Base-by-base conservation (phyloP, 2,888 invertebrate species). In the Hybos culiciformis region DNA sequence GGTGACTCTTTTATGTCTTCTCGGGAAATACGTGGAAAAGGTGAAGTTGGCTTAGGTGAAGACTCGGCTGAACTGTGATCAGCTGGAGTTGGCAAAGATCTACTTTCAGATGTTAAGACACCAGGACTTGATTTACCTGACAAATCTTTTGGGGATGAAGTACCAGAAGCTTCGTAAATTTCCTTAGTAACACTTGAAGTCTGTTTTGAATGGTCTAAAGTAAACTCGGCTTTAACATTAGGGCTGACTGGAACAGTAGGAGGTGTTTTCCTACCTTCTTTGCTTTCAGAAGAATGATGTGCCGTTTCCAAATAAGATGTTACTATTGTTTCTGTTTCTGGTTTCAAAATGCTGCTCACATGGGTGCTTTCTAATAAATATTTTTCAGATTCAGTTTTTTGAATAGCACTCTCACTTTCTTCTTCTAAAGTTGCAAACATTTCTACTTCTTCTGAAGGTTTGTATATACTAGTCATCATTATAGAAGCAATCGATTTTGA, bases 221-320 rank as follows among this genome's bases (percentile, higher is more conserved):
- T 48, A 56, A 61, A 24, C 63, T 68, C 46, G 56, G 67, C 53
- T 64, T 71, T 50, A 61, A 74, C 52, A 66, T 50, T 60, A 29
- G 80, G 80, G 59, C 80, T 79, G 1, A 78, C 78, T 19, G 80
- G 79, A 8, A 75, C 79, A 19, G 80, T 80, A 32, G 80, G 78
- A 46, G 80, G 80, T 21, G 80, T 80, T 45, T 75, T 65, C 17
- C 61, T 57, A 41, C 62, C 63, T 9, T 52, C 44, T 6, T 50
- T 33, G 42, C n/a, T n/a, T 41, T 41, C 41, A 37, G 2, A 43
- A 8, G 14, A 36, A 19, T 23, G 38, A 42, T 20, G 32, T 37
- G 12, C 31, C 43, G 4, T 14, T 42, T 20, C 40, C 34, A 7
- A 42, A 42, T 15, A 37, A 33, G 4, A 39, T 37, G 17, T 41